Percentiles rank a stretch among this genome's conserved stretches.
Conservation (phyloP, 1,140 invertebrate species). For the Neoseiulus cucumeris region DNA sequence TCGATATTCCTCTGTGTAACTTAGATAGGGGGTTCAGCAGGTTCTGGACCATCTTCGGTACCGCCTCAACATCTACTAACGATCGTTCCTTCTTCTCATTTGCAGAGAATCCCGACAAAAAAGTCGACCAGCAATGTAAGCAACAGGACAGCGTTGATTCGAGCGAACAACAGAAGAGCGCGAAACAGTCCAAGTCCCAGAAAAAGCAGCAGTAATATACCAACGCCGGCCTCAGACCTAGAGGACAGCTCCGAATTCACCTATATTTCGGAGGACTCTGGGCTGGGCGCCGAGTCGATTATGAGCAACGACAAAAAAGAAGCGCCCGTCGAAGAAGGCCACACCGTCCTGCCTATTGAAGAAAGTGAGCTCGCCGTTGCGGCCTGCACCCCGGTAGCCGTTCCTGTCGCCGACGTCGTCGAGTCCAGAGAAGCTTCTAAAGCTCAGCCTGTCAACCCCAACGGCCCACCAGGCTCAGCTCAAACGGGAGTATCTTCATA, state of each 20-base stretch:
- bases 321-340: conserved; percentile 2
- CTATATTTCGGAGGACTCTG: conserved; percentile 9
- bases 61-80: no score
- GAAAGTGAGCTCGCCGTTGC: no score
- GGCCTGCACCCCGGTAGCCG: no score
- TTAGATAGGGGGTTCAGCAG: no score
- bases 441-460: neutral
- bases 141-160: neutral
- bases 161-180: neutral
- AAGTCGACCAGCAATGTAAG: conserved; percentile 4
- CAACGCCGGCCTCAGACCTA: no score
- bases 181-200: neutral
- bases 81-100: neutral
- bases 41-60: no score
- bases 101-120: conserved; percentile 6
- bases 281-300: conserved; percentile 2
- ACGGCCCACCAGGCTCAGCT: neutral
- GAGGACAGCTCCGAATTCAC: neutral
- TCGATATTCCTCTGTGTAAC: no score
- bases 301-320: neutral
- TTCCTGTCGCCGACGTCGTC: no score
- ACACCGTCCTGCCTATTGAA: neutral
- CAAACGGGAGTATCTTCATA: neutral
- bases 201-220: neutral
- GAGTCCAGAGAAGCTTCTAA: neutral